Evolutionary conservation across 2,797 vertebrate species (phyloP).

Genomic region (Neoniphon sammara): DNA sequence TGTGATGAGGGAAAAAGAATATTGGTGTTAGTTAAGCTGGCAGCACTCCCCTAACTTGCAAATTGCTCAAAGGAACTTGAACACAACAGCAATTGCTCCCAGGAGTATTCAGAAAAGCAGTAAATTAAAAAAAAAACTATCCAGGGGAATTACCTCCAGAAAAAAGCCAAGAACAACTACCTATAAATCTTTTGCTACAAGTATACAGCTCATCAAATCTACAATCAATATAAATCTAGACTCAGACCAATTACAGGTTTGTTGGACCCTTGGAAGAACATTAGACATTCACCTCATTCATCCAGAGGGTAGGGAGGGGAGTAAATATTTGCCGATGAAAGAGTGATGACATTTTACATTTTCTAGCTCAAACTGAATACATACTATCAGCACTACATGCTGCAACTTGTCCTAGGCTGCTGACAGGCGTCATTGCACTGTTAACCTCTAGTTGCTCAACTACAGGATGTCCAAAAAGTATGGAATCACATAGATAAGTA

Average conservation of each 20-base stretch:
- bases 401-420: slow-evolving; percentile 40
- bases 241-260: not conserved
- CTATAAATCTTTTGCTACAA: not conserved
- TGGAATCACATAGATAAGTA: not conserved
- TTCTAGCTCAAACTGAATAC: slow-evolving; percentile 34
- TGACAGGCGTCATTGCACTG: slow-evolving; percentile 18
- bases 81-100: not conserved
- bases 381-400: slow-evolving; percentile 30
- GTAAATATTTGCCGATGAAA: slow-evolving; percentile 57
- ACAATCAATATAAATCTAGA: not conserved
- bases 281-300: slow-evolving; percentile 21
- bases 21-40: slow-evolving; percentile 1
- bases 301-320: slow-evolving; percentile 6
- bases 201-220: slow-evolving; percentile 10
- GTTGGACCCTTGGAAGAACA: slow-evolving; percentile 3
- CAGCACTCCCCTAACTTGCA: slow-evolving; percentile 2
- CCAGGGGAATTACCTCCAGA: not conserved
- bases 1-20: slow-evolving; percentile 8
- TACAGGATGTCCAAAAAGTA: slow-evolving; percentile 1
- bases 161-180: not conserved
- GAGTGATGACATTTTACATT: slow-evolving; percentile 32
- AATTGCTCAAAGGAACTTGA: slow-evolving; percentile 4
- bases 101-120: not conserved
- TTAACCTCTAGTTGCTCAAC: slow-evolving; percentile 27
- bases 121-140: not conserved